These are phyloP conservation scores for Crotalus tigris DNA, from an alignment of 2,113 vertebrate species.

Conservation along the genomic window DNA sequence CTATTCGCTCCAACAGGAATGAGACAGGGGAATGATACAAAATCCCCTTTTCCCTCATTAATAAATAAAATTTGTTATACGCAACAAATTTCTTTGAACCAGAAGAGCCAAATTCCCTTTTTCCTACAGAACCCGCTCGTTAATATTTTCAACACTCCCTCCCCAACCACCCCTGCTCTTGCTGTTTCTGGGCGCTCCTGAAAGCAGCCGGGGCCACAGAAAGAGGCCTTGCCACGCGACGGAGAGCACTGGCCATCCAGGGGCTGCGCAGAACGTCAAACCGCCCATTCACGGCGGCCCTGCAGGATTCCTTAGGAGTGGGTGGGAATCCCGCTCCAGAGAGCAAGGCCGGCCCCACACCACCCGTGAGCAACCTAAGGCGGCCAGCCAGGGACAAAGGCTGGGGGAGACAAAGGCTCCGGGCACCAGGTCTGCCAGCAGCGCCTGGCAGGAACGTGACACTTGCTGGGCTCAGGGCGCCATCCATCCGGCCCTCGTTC, in stretches of 20 bases:
- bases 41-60: constrained; percentile 29
- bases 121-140: constrained; percentile 30
- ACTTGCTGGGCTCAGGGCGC: too few species aligned
- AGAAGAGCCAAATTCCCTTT: constrained; percentile 24
- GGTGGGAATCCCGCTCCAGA: neutral
- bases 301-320: neutral
- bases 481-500: fast-evolving
- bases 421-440: neutral
- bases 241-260: neutral
- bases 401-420: neutral
- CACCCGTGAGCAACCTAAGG: fast-evolving
- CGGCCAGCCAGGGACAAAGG: fast-evolving
- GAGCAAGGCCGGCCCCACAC: fast-evolving
- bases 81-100: constrained; percentile 49
- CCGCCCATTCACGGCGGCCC: fast-evolving
- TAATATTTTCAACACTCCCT: constrained; percentile 18
- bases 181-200: neutral
- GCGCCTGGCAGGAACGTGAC: too few species aligned
- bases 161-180: neutral
- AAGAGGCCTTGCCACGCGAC: neutral
- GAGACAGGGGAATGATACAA: constrained; percentile 16
- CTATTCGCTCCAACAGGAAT: neutral
- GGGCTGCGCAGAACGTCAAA: neutral
- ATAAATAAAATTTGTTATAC: constrained; percentile 48
- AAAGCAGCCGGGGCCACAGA: neutral